Evolutionary conservation across 2,113 vertebrate species (phyloP), one percentile per base, ranked within the genome.

Genomic region (Eupsittula cactorum): DNA sequence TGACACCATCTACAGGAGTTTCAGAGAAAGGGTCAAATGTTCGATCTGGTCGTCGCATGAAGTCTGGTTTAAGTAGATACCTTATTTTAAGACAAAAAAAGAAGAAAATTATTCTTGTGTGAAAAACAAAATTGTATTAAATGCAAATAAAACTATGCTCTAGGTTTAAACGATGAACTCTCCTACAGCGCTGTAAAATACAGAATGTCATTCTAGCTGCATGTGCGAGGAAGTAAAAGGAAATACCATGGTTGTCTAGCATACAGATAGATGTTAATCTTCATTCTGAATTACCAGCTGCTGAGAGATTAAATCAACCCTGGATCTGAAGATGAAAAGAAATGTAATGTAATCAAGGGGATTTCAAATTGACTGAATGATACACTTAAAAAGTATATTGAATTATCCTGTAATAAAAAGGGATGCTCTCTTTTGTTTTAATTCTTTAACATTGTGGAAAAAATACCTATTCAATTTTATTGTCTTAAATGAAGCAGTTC

Each of bases 1-100:
- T 99, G 18, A 99, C 99, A 39, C 99, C 99, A 35, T 99, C 99
- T 75, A 99, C 99, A n/a, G 99, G 99, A 7, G 99, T 99, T 96
- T 99, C 99, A 63, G 99, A 99, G 97, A 99, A 99, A 1, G 99
- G 99, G 94, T 99, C 99, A 90, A 99, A 99, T 5, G 99, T 99
- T 86, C 99, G 95, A 96, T 99, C 99, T 0, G 99, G 99, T 25
- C 99, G 98, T 12, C 99, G 98, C 99, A 99, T 99, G 97, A 99
- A 99, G 95, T 99, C 99, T 24, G 99, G 99, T 93, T 99, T 99
- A 65, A 99, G 98, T 31, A 99, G 98, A 92, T 98, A 99, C 91
- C 99, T 99, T 94, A 44, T 84, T 81, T 46, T 42, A 87, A 80
- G 55, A 24, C n/a, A 55, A 63, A 44, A 39, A 75, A 68, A 39